A percentile compares a stretch with the other conserved stretches of the same genome.
These are phyloP conservation scores for Euthynnus affinis DNA, from an alignment of 2,797 vertebrate genomes.

Conservation along the genomic window DNA sequence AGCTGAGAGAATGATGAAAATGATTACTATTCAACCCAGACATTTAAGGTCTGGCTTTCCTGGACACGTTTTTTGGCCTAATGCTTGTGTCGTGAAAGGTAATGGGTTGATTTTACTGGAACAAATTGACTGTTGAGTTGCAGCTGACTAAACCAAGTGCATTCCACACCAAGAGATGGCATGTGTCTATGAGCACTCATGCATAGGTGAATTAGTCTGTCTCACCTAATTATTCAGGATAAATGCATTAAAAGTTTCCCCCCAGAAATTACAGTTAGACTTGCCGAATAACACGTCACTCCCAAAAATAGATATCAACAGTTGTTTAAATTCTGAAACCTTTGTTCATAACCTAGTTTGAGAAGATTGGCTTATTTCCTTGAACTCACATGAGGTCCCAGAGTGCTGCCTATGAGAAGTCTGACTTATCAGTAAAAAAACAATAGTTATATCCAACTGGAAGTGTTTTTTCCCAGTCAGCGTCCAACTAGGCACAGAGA, in stretches of 20 bases:
- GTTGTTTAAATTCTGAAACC: constrained; percentile 19
- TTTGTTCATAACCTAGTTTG: constrained; percentile 7
- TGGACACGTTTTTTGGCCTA: constrained; percentile 30
- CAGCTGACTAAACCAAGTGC: constrained; percentile 64
- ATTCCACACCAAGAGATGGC: constrained; percentile 18
- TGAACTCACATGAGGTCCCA: constrained; percentile 62
- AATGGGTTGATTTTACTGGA: constrained; percentile 56
- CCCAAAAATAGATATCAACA: constrained; percentile 26
- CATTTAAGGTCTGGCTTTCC: constrained; percentile 32
- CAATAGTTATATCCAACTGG: constrained; percentile 73
- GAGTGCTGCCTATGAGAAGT: constrained; percentile 51
- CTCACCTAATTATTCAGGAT: constrained; percentile 17
- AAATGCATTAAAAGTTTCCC: constrained; percentile 25
- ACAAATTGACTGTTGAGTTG: constrained; percentile 36
- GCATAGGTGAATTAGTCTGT: constrained; percentile 27
- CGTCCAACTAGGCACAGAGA: constrained; percentile 63
- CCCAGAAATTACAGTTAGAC: constrained; percentile 9
- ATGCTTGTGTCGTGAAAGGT: constrained; percentile 32
- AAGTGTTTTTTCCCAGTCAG: constrained; percentile 63
- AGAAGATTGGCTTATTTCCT: constrained; percentile 40
- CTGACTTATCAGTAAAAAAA: constrained; percentile 72
- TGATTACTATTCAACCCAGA: constrained; percentile 34
- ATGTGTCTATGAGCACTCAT: constrained; percentile 22
- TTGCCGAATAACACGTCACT: constrained; percentile 41
- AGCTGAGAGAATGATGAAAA: constrained; percentile 44